Conservation (phyloP, 2,888 invertebrate genomes). For the Exocentrus adspersus region DNA sequence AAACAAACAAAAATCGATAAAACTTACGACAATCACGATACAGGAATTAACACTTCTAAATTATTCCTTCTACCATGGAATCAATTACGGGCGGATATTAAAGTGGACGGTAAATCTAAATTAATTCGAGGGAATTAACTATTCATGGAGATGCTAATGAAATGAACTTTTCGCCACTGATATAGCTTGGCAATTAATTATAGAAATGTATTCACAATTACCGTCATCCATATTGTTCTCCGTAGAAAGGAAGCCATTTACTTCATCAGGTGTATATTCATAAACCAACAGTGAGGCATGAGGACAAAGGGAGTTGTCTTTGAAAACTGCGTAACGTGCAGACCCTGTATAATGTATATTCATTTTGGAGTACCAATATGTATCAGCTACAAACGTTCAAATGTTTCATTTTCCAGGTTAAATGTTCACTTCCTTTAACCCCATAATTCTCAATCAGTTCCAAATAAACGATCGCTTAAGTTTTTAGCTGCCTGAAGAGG, state of each 20-base stretch:
- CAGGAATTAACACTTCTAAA: constrained; percentile 8
- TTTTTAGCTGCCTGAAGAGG: constrained; percentile 4
- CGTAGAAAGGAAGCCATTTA: neutral
- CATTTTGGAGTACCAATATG: no score
- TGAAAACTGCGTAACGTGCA: no score
- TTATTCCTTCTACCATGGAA: neutral
- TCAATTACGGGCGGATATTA: constrained; percentile 10
- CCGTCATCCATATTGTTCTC: neutral
- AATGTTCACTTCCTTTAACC: no score
- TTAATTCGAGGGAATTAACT: constrained; percentile 7
- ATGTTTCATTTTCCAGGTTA: no score
- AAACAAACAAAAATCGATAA: constrained; percentile 31
- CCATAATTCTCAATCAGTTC: neutral
- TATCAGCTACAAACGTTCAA: neutral
- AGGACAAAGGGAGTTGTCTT: no score
- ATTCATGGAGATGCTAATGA: constrained; percentile 17
- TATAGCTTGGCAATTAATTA: constrained; percentile 18
- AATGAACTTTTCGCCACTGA: constrained; percentile 9
- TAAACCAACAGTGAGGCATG: no score
- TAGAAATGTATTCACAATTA: constrained; percentile 1
- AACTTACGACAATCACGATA: constrained; percentile 26
- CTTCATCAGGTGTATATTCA: no score
- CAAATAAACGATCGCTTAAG: neutral
- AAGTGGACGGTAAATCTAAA: constrained; percentile 18
- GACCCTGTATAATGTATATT: no score